Evolutionary conservation across 2,113 vertebrate species (phyloP).

Genomic region (Cebidichthys violaceus): DNA sequence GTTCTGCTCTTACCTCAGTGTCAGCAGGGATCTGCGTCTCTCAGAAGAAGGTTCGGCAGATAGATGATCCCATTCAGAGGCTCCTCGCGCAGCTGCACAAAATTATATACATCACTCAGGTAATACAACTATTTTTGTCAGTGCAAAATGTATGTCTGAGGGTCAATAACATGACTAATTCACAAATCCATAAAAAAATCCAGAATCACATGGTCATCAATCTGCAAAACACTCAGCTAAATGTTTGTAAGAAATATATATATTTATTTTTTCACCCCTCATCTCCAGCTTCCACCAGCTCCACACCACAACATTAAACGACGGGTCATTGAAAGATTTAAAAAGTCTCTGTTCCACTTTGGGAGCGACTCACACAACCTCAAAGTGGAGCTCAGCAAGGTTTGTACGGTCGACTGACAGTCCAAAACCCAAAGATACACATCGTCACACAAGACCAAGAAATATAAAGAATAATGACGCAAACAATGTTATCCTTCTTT

Average conservation of each 20-base stretch:
- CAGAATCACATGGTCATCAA: not conserved
- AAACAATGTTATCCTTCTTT: not conserved
- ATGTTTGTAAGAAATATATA: not conserved
- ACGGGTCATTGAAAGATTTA: slow-evolving; percentile 88
- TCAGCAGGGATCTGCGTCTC: slow-evolving; percentile 90
- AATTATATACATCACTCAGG: slow-evolving; percentile 92
- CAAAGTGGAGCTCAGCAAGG: slow-evolving; percentile 92
- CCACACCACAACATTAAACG: slow-evolving; percentile 85
- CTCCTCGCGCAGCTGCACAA: slow-evolving; percentile 93
- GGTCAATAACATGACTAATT: not conserved
- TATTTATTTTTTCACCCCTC: too few relatives aligned
- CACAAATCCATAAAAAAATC: not conserved
- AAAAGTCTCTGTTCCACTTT: slow-evolving; percentile 90
- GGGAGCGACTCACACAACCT: slow-evolving; percentile 88
- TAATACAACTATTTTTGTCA: not conserved
- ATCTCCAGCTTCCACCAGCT: slow-evolving; percentile 87
- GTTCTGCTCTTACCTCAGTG: slow-evolving; percentile 64
- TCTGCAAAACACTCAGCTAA: not conserved
- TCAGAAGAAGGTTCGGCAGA: slow-evolving; percentile 90
- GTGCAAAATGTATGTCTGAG: too few relatives aligned
- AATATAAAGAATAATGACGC: not conserved
- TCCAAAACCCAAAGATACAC: not conserved
- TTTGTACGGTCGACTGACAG: slow-evolving; percentile 47
- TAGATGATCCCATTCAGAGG: slow-evolving; percentile 91
- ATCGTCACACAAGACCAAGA: not conserved